Conservation (phyloP, 2,888 invertebrate species). For the Melieria crassipennis region DNA sequence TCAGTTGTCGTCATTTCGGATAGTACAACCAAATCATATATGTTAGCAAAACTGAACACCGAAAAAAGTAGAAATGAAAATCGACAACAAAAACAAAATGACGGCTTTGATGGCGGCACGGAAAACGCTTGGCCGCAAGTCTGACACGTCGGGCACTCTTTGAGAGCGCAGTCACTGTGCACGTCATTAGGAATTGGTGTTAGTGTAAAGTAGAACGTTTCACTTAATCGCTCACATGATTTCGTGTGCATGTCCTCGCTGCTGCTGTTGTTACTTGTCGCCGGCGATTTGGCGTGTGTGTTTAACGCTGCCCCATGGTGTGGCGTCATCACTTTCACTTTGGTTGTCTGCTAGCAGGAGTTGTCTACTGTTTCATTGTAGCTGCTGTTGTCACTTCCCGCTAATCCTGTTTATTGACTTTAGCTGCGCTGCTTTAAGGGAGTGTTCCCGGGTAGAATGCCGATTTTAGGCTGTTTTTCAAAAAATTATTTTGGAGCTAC, state of each 20-base stretch:
- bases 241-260: slow-evolving; percentile 11
- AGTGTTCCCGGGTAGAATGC: too few species aligned
- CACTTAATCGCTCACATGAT: slow-evolving; percentile 21
- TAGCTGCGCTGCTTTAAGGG: too few species aligned
- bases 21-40: too few species aligned
- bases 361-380: slow-evolving; percentile 12
- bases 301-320: background rate
- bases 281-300: background rate
- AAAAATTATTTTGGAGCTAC: too few species aligned
- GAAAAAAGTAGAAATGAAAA: background rate
- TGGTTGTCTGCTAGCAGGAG: slow-evolving; percentile 35
- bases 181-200: background rate
- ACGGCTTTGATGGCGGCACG: background rate
- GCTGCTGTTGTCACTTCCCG: background rate
- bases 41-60: background rate
- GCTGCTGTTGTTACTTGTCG: background rate
- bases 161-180: too few species aligned
- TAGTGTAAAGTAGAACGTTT: slow-evolving; percentile 9
- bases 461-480: too few species aligned
- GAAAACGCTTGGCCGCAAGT: too few species aligned
- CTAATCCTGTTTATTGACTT: too few species aligned
- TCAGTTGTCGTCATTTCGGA: too few species aligned
- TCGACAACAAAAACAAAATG: background rate
- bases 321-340: slow-evolving; percentile 51
- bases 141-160: too few species aligned